Base-by-base conservation (phyloP, 2,797 vertebrate genomes). In the Aeoliscus strigatus region DNA sequence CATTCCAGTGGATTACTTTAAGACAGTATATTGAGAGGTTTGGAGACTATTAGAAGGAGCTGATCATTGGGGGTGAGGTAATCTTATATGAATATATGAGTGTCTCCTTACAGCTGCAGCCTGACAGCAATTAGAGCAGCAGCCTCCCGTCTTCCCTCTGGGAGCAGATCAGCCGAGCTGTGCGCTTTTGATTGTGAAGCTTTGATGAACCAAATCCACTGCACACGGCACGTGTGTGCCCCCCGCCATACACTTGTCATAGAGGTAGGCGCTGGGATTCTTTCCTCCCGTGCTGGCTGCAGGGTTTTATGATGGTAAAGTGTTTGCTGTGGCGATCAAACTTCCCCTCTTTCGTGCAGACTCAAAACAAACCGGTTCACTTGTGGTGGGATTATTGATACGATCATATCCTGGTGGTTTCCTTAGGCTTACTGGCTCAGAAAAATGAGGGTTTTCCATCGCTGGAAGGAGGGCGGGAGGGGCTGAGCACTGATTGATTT, bases 81-180 rank as follows among this genome's bases (percentile, higher is more conserved):
- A 83, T 80, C 79, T 69, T 62, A 61, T 66, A 74, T 78, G 72
- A 83, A 80, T 74, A 55, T 69, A 56, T 79, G 75, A 75, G 66
- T 73, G 73, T 76, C 70, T 79, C 47, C 73, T 68, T 13, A 49
- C 14, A 29, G 49, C 61, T 51, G 50, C 49, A 63, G 66, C 62
- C 69, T 78, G 74, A 76, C 64, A 50, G 73, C 70, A 73, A 74
- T 80, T 80, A 73, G 60, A 75, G 73, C 66, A 4, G 4, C 40
- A 1, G 47, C 61, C 60, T 43, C 37, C 48, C 8, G 21, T 63
- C 54, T 47, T 27, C 43, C 67, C 44, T 51, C 26, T 14, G 75
- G 70, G 65, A 74, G 54, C 27, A 51, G 72, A 83, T 79, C 70
- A 79, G 51, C 62, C 38, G 29, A 28, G 54, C 53, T 42, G 28